These are phyloP conservation scores for Gambusia holbrooki DNA, from an alignment of 2,113 vertebrate genomes.

Conservation along the genomic window DNA sequence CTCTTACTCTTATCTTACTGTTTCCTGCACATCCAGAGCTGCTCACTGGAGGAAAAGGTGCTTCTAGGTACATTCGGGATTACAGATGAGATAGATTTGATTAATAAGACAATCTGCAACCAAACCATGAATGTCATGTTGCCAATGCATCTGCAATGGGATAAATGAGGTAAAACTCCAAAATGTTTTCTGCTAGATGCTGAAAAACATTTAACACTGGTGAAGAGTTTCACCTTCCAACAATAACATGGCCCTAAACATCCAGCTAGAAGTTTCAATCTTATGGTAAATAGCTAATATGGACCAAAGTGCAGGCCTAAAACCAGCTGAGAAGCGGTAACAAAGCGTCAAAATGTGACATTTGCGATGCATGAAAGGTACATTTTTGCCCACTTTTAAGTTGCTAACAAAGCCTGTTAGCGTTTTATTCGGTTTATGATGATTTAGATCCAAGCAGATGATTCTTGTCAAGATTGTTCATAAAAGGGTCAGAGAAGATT, in stretches of 20 bases:
- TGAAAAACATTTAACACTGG: too few species aligned
- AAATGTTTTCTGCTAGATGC: too few species aligned
- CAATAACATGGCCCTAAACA: too few species aligned
- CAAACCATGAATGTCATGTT: not conserved
- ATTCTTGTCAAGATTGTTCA: not conserved
- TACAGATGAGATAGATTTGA: not conserved
- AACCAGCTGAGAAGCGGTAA: not conserved
- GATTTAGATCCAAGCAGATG: not conserved
- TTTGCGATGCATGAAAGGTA: not conserved
- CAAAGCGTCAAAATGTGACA: not conserved
- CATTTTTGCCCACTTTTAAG: not conserved
- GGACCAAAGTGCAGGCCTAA: not conserved
- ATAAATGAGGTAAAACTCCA: too few species aligned
- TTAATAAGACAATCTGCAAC: not conserved
- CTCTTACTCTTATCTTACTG: not conserved
- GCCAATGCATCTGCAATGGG: too few species aligned
- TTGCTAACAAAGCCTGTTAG: not conserved
- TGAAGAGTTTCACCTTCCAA: too few species aligned
- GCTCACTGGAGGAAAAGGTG: not conserved
- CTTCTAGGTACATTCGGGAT: not conserved
- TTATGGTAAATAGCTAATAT: not conserved
- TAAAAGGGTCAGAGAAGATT: slow-evolving; percentile 11
- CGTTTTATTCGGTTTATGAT: not conserved
- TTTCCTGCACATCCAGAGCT: not conserved
- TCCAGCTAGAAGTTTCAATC: not conserved